phyloP scores from a whole-genome alignment of 2,113 vertebrate species.

The Cercopithecus mona region DNA sequence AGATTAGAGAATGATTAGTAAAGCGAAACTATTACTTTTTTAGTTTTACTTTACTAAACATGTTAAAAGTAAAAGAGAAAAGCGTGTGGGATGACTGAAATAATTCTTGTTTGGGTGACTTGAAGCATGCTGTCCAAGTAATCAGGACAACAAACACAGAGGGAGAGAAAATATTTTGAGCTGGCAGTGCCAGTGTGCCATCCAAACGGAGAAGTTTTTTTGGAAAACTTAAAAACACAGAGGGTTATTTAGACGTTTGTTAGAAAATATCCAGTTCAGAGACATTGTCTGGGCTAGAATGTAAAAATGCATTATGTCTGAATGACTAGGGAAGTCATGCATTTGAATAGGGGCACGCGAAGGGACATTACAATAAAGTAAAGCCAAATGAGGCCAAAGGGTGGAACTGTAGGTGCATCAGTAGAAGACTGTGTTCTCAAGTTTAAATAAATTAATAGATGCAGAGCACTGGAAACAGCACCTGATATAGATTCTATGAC shows the following conservation, averaged over 20 bases:
- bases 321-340: background rate
- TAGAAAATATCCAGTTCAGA: background rate
- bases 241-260: background rate
- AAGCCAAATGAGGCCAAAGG: background rate
- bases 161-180: background rate
- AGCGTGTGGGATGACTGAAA: background rate
- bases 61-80: background rate
- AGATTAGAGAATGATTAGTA: background rate
- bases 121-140: background rate
- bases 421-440: background rate
- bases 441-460: background rate
- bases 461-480: background rate
- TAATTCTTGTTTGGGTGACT: background rate
- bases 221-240: background rate
- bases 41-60: too few relatives aligned
- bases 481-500: background rate
- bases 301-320: background rate
- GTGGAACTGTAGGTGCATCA: accelerated
- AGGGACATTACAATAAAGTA: background rate
- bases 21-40: too few relatives aligned
- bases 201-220: background rate
- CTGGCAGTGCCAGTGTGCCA: background rate
- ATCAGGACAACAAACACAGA: background rate
- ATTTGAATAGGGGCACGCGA: background rate
- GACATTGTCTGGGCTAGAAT: background rate